These are phyloP conservation scores for Drosophila koepferae DNA, from an alignment of 2,888 invertebrate species.

Conservation along the genomic window DNA sequence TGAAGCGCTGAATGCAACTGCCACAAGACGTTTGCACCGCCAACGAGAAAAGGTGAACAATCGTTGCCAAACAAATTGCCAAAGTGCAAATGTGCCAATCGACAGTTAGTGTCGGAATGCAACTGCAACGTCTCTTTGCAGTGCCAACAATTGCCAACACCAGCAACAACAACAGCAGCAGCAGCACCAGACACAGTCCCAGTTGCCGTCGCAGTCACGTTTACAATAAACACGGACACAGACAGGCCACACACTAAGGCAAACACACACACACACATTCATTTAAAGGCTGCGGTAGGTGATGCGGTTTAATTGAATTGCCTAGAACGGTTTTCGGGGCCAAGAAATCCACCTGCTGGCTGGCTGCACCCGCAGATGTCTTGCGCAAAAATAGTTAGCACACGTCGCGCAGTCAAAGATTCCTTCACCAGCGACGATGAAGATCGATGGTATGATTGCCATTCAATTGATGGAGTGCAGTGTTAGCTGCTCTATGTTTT, in stretches of 20 bases:
- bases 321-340: slow-evolving; percentile 9
- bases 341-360: slow-evolving; percentile 25
- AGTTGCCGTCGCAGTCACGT: slow-evolving; percentile 69
- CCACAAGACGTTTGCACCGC: slow-evolving; percentile 21
- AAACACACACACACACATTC: slow-evolving; percentile 21
- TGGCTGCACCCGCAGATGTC: slow-evolving; percentile 20
- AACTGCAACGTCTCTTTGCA: slow-evolving; percentile 17
- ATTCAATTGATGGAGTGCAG: slow-evolving; percentile 32
- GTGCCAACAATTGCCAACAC: slow-evolving; percentile 17
- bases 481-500: not conserved
- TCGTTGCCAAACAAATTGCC: slow-evolving; percentile 59
- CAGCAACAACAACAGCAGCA: slow-evolving; percentile 53
- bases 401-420: slow-evolving; percentile 45
- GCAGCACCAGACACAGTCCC: slow-evolving; percentile 57
- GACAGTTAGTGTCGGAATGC: slow-evolving; percentile 65
- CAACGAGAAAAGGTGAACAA: slow-evolving; percentile 40
- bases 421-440: slow-evolving; percentile 39
- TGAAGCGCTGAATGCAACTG: slow-evolving; percentile 36
- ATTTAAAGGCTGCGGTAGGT: slow-evolving; percentile 43
- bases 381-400: slow-evolving; percentile 32
- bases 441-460: slow-evolving; percentile 61
- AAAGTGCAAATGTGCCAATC: slow-evolving; percentile 79
- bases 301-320: slow-evolving; percentile 75
- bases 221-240: slow-evolving; percentile 66
- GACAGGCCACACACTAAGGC: slow-evolving; percentile 21